Evolutionary conservation across 2,113 vertebrate species (phyloP).

Genomic region (Gasterosteus aculeatus): DNA sequence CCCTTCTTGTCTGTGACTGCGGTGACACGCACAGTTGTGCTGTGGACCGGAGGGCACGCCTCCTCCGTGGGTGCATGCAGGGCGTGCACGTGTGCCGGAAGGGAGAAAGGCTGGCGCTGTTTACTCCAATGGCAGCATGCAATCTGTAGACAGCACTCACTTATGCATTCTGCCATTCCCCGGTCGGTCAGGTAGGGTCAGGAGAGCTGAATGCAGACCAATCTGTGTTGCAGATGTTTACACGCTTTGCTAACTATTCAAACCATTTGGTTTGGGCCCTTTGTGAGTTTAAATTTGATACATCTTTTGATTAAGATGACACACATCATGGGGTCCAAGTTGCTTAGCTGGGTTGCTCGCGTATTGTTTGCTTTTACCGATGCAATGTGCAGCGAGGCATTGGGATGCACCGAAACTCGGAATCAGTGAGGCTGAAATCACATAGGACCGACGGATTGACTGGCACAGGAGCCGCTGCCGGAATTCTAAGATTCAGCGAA

Average conservation of each 20-base stretch:
- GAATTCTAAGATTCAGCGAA: conserved; percentile 59
- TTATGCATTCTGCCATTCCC: conserved; percentile 49
- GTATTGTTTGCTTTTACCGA: conserved; percentile 45
- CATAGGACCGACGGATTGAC: conserved; percentile 69
- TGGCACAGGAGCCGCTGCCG: conserved; percentile 53
- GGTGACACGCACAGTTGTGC: conserved; percentile 71
- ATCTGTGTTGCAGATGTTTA: conserved; percentile 47
- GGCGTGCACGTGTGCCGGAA: too few relatives aligned
- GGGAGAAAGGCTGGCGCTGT: conserved; percentile 27
- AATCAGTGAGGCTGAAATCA: conserved; percentile 77
- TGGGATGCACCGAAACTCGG: conserved; percentile 62
- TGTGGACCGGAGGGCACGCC: conserved; percentile 65
- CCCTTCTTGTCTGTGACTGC: conserved; percentile 57
- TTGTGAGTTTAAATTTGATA: conserved; percentile 17
- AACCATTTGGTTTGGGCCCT: conserved; percentile 33
- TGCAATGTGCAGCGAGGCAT: conserved; percentile 50
- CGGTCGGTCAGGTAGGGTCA: conserved; percentile 47
- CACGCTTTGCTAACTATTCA: conserved; percentile 46
- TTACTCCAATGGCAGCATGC: conserved; percentile 58
- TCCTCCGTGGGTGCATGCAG: conserved; percentile 26
- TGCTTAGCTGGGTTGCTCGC: background rate
- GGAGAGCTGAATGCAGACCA: conserved; percentile 22
- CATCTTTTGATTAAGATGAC: too few relatives aligned
- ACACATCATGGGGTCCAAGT: background rate
- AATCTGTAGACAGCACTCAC: conserved; percentile 55